Evolutionary conservation across 2,888 invertebrate genomes (phyloP).

Genomic region (Marronus borbonicus): DNA sequence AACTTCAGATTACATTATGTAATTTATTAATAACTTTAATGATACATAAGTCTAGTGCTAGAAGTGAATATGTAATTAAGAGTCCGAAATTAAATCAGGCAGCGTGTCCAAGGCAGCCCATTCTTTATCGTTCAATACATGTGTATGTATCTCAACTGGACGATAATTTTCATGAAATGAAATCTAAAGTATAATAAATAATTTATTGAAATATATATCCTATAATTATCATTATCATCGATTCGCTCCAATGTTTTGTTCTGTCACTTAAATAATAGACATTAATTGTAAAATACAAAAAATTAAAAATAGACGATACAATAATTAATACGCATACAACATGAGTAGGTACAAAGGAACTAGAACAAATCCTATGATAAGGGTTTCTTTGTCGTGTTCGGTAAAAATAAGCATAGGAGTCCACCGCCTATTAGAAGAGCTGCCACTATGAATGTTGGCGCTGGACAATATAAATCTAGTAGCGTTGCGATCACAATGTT

Average conservation of each 20-base stretch:
- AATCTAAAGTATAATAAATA: conserved; percentile 34
- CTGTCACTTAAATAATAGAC: conserved; percentile 32
- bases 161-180: not conserved
- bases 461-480: conserved; percentile 90
- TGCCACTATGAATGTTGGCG: conserved; percentile 93
- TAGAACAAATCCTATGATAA: conserved; percentile 63
- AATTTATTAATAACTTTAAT: not conserved
- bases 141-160: too few relatives aligned
- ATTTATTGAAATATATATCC: conserved; percentile 35
- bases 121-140: too few relatives aligned
- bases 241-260: conserved; percentile 28
- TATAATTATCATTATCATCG: conserved; percentile 33
- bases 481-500: conserved; percentile 92
- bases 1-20: not conserved
- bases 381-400: conserved; percentile 91
- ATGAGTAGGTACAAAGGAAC: conserved; percentile 43
- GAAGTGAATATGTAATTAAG: not conserved
- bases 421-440: conserved; percentile 89
- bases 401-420: conserved; percentile 88
- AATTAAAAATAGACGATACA: conserved; percentile 43
- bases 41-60: not conserved
- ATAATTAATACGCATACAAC: conserved; percentile 32
- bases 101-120: too few relatives aligned
- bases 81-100: too few relatives aligned
- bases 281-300: conserved; percentile 29